Base-by-base conservation (phyloP, 64 coral and sea anemone genomes). In the Exaiptasia diaphana region DNA sequence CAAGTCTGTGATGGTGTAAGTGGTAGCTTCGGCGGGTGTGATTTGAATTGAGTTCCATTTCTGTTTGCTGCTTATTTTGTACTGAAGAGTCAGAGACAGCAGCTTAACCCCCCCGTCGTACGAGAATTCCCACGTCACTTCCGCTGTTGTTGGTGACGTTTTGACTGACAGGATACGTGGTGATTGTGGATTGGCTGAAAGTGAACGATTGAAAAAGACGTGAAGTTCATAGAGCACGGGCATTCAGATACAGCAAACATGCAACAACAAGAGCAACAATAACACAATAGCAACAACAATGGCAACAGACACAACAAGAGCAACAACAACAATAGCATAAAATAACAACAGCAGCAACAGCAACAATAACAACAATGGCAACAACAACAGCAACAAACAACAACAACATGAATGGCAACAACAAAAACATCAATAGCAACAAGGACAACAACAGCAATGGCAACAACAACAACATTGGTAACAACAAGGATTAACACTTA, bases 71-170 rank as follows among this genome's bases (percentile, higher is more conserved):
- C 34, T 71, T 4, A 73, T 43, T 52, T 83, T 68, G 22, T 95
- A 95, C 44, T 95, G 86, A 9, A 95, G 86, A 4, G 73, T 95
- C 20, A 95, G 80, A 4, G 91, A 82, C 23, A 26, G 52, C 15
- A 90, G 68, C 29, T 81, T 23, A 64, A 95, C 53, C 3, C 91
- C 91, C 5, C 91, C 91, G n/a, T 95, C 52, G 55, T 95, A 72
- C 24, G 50, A 52, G 29, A 95, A 85, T 72, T 58, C 49, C 91
- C 91, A 95, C 30, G 15, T 73, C 18, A 95, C 86, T 71, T 76
- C 43, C 2, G 86, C 91, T 31, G 41, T 70, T 4, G 15, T 73
- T 3, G 46, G 17, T 1, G 40, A 34, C 8, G 91, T 83, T 41
- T 61, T 53, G 3, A 95, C 91, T 12, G 80, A 89, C 24, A 74